These are phyloP conservation scores for Sebastes iracundus DNA, from an alignment of 2,797 vertebrate species.

Conservation along the genomic window DNA sequence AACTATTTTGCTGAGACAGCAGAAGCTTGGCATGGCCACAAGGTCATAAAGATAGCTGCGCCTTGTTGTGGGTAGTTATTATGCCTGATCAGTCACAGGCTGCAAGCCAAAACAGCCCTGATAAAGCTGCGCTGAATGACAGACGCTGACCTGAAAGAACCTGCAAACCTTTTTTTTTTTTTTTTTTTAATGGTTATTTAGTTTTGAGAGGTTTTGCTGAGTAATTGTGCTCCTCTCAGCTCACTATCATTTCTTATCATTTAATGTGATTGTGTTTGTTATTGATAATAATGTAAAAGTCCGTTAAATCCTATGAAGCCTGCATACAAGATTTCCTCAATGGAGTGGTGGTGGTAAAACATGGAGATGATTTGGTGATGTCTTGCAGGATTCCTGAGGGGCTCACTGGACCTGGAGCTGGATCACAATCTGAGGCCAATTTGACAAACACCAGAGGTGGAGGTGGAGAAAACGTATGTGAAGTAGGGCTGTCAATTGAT, in stretches of 20 bases:
- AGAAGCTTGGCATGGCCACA: background rate
- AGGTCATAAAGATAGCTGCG: constrained; percentile 22
- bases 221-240: background rate
- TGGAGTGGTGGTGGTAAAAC: background rate
- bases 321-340: background rate
- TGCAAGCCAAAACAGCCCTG: background rate
- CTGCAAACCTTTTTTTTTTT: background rate
- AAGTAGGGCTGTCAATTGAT: no score
- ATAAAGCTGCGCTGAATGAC: constrained; percentile 4
- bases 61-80: constrained; percentile 2
- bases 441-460: background rate
- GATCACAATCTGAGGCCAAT: background rate
- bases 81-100: background rate
- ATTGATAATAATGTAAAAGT: background rate
- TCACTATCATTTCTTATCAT: background rate
- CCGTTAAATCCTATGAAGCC: background rate
- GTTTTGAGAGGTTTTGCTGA: background rate
- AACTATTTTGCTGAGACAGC: constrained; percentile 24
- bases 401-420: background rate
- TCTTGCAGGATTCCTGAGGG: background rate
- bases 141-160: background rate
- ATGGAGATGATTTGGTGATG: background rate
- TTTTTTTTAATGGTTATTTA: background rate
- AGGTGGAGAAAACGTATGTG: background rate
- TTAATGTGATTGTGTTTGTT: background rate